Evolutionary conservation across 2,888 invertebrate genomes (phyloP).

Genomic region (Scaptomyza tumidula): DNA sequence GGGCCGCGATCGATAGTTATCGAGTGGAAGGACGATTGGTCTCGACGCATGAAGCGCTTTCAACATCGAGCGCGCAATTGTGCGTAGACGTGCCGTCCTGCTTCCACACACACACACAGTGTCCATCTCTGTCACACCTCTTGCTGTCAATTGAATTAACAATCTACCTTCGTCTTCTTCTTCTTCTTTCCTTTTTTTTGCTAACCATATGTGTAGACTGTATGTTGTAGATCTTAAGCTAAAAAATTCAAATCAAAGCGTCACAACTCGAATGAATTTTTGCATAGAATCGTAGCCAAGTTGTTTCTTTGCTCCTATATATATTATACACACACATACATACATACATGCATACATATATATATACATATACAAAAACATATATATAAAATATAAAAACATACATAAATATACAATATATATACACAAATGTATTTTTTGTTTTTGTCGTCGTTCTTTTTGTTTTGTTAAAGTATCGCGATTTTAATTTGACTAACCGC

Average conservation of each 20-base stretch:
- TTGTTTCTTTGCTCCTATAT: conserved; percentile 21
- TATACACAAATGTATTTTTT: conserved; percentile 2
- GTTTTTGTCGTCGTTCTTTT: conserved; percentile 19
- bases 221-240: conserved; percentile 29
- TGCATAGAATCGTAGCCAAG: conserved; percentile 12
- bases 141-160: conserved; percentile 39
- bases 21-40: conserved; percentile 98
- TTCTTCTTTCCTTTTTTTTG: conserved; percentile 27
- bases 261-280: conserved; percentile 19
- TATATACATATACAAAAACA: conserved; percentile 7
- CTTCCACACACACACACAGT: conserved; percentile 17
- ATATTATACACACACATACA: not conserved
- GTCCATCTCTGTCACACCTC: conserved; percentile 32
- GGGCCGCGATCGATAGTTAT: conserved; percentile 96
- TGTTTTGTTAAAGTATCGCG: conserved; percentile 24
- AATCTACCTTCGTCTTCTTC: conserved; percentile 14
- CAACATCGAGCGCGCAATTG: conserved; percentile 93
- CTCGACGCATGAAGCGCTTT: conserved; percentile 95
- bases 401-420: not conserved
- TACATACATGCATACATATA: too few species aligned
- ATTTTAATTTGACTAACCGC: conserved; percentile 40
- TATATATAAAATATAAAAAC: conserved; percentile 16
- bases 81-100: conserved; percentile 83
- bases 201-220: conserved; percentile 41
- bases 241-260: conserved; percentile 42